Evolutionary conservation across 2,797 vertebrate species (phyloP), one percentile per base, ranked within the genome.

Genomic region (Carduelis carduelis): DNA sequence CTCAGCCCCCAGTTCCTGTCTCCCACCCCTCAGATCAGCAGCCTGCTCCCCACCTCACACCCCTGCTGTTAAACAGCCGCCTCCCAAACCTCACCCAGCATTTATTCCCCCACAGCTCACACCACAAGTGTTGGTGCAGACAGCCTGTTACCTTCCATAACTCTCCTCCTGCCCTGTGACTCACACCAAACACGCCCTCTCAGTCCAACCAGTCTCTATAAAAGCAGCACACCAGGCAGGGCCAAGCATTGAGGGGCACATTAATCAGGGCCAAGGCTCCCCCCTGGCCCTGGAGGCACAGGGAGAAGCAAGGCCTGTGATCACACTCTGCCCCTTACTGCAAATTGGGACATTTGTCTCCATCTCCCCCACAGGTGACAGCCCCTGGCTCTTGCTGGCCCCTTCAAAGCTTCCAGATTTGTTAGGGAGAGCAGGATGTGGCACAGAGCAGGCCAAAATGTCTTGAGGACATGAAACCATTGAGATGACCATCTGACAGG

Each of bases 1-100:
- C n/a, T 50, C 12, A 14, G 41, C 78, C 41, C 30, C 17, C 28
- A 7, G 8, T 3, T 53, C 61, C 47, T 9, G 5, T 14, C 61
- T 68, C 57, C 30, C 32, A 49, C 34, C 37, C 18, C 66, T 59
- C 15, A 16, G 15, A 34, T 5, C 71, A 50, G 18, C 63, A 59
- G 65, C n/a, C 41, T 24, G 6, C 8, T 59, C 65, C 55, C 15
- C 44, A 7, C 21, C 69, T 76, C 44, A 1, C 19, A 35, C 47
- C 9, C 12, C 0, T 4, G 47, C 8, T 46, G 47, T 34, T 13
- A 3, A 68, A 60, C 39, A 49, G 4, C 3, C 43, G 23, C 60
- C 59, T 69, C 22, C 64, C 20, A 69, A 69, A 61, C 12, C 47
- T 69, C 47, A 7, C 15, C 47, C 56, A 20, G 39, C 19, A 57